Conservation (phyloP, 1,140 invertebrate species). For the Pseudomyrmex pallidus region DNA sequence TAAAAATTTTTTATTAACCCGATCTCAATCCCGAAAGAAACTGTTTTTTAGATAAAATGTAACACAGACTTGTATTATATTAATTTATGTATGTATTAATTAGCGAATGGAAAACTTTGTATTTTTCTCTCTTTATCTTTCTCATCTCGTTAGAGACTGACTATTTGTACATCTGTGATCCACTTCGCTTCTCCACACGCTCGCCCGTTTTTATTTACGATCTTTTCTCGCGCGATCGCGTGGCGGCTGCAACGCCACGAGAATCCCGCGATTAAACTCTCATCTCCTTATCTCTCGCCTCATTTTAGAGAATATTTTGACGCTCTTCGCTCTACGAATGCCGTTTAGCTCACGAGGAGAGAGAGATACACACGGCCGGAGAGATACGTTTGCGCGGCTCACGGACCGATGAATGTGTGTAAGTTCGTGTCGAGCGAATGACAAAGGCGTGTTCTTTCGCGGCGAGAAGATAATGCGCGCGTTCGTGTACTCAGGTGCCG, state of each 20-base stretch:
- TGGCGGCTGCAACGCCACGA: neutral
- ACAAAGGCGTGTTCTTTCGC: conserved; percentile 79
- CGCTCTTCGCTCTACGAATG: conserved; percentile 41
- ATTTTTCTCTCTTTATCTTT: conserved; percentile 6
- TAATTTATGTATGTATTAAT: too few species aligned
- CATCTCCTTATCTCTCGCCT: conserved; percentile 30
- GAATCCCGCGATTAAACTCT: conserved; percentile 43
- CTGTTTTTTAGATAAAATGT: too few species aligned
- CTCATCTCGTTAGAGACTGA: neutral
- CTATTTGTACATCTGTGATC: conserved; percentile 63
- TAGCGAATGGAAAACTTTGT: neutral
- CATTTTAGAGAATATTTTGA: conserved; percentile 44
- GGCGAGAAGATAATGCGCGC: conserved; percentile 76
- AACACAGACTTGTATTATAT: too few species aligned
- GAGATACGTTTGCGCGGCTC: conserved; percentile 60
- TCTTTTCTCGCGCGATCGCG: neutral
- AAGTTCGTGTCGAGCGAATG: conserved; percentile 73
- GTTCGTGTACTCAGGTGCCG: conserved; percentile 82
- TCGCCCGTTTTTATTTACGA: conserved; percentile 33
- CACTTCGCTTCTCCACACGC: conserved; percentile 33
- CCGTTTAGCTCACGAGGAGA: conserved; percentile 36
- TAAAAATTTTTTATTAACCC: neutral
- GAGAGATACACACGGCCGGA: conserved; percentile 65
- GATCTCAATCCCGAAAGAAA: too few species aligned
- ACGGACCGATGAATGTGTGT: conserved; percentile 35